phyloP scores from a whole-genome alignment of 2,797 vertebrate genomes.

The Pelobates cultripes region DNA sequence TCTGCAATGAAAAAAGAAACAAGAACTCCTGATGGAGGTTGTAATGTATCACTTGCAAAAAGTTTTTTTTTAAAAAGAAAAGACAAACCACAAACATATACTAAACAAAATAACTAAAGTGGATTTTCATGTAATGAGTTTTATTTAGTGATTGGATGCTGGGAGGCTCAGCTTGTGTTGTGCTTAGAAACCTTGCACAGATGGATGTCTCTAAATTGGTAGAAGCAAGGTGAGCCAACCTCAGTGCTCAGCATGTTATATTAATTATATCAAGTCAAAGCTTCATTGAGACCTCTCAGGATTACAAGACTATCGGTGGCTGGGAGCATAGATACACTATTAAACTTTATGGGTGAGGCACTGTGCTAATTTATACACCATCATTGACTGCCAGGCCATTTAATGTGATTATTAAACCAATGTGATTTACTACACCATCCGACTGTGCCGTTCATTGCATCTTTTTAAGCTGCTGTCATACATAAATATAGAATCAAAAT shows the following conservation, averaged over 20 bases:
- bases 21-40: too few relatives aligned
- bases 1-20: too few relatives aligned
- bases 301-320: slow-evolving; percentile 17
- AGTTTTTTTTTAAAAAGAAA: too few relatives aligned
- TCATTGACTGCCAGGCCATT: slow-evolving; percentile 38
- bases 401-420: slow-evolving; percentile 38
- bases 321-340: slow-evolving; percentile 4
- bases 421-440: background rate
- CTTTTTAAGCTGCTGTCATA: background rate
- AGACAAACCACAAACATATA: too few relatives aligned
- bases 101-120: too few relatives aligned
- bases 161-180: too few relatives aligned
- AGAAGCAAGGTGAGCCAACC: slow-evolving; percentile 7
- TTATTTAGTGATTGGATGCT: too few relatives aligned
- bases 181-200: too few relatives aligned
- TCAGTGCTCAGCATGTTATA: background rate
- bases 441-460: slow-evolving; percentile 7
- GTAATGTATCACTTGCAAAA: too few relatives aligned
- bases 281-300: background rate
- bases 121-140: too few relatives aligned
- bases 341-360: slow-evolving; percentile 27
- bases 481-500: slow-evolving; percentile 40
- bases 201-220: too few relatives aligned
- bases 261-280: slow-evolving; percentile 22
- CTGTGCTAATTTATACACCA: slow-evolving; percentile 42